Conservation (phyloP, 1,140 invertebrate genomes). For the Odontomachus brunneus region DNA sequence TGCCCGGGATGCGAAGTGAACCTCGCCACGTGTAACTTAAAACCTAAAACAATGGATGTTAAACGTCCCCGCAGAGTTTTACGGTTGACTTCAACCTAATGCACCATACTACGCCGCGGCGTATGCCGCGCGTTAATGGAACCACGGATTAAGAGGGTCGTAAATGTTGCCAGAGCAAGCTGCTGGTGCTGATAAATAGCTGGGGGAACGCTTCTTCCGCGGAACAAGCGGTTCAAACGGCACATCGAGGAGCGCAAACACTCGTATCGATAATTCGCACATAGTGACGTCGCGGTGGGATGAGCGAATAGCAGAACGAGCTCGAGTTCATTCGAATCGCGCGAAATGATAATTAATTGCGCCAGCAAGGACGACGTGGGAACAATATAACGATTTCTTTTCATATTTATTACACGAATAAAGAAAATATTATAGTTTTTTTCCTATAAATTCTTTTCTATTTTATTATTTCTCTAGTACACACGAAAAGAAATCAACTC, state of each 20-base stretch:
- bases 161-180: conserved; percentile 71
- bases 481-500: no score
- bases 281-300: not conserved
- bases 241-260: conserved; percentile 50
- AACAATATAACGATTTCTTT: not conserved
- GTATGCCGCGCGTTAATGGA: conserved; percentile 69
- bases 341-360: not conserved
- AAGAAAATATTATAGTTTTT: no score
- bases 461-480: no score
- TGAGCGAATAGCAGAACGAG: conserved; percentile 11
- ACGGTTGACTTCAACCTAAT: conserved; percentile 72
- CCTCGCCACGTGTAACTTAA: conserved; percentile 35
- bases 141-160: conserved; percentile 73
- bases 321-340: not conserved
- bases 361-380: not conserved
- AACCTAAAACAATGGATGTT: conserved; percentile 63
- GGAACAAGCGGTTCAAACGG: conserved; percentile 39
- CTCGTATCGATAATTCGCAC: conserved; percentile 44
- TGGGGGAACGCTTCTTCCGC: conserved; percentile 59
- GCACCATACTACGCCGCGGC: conserved; percentile 68
- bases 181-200: conserved; percentile 71
- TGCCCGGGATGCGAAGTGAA: not conserved
- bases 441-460: no score
- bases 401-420: not conserved
- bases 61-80: conserved; percentile 70